These are phyloP conservation scores for Drosophila paracracens DNA, from an alignment of 2,888 invertebrate genomes.

Conservation along the genomic window DNA sequence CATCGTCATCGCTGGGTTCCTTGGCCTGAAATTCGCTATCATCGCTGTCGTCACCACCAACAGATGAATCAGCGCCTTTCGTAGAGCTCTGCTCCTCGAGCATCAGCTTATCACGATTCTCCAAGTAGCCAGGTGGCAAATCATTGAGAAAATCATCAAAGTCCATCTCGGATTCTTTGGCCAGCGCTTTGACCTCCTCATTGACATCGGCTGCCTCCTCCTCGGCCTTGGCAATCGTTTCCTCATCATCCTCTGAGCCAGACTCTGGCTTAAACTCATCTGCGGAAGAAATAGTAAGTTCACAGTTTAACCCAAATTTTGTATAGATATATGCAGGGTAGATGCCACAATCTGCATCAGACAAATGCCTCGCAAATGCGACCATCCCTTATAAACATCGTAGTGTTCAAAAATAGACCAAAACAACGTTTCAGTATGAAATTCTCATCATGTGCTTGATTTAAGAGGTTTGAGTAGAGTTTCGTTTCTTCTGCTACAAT, in stretches of 20 bases:
- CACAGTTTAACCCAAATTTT: not conserved
- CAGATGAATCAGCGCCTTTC: conserved; percentile 60
- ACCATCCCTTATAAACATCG: conserved; percentile 79
- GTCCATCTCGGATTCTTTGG: conserved; percentile 95
- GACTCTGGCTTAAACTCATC: conserved; percentile 94
- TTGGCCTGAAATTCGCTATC: conserved; percentile 87
- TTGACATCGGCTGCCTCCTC: conserved; percentile 88
- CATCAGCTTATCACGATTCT: conserved; percentile 88
- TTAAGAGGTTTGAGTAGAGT: not conserved
- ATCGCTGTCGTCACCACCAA: conserved; percentile 74
- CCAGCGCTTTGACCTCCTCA: conserved; percentile 93
- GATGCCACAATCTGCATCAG: conserved; percentile 65
- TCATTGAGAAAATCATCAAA: conserved; percentile 94
- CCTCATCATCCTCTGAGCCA: conserved; percentile 94
- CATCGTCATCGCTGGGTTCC: conserved; percentile 90
- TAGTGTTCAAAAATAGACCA: conserved; percentile 82
- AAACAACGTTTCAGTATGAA: conserved; percentile 81
- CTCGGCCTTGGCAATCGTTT: conserved; percentile 95
- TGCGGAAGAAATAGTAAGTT: conserved; percentile 69
- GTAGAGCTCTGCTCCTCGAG: conserved; percentile 78
- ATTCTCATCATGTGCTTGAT: conserved; percentile 79
- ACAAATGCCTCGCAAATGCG: conserved; percentile 85
- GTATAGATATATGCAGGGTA: not conserved
- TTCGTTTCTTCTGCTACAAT: not conserved
- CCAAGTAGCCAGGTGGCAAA: conserved; percentile 92